These are phyloP conservation scores for Peromyscus melanophrys DNA, from an alignment of 2,797 vertebrate species.

Conservation along the genomic window DNA sequence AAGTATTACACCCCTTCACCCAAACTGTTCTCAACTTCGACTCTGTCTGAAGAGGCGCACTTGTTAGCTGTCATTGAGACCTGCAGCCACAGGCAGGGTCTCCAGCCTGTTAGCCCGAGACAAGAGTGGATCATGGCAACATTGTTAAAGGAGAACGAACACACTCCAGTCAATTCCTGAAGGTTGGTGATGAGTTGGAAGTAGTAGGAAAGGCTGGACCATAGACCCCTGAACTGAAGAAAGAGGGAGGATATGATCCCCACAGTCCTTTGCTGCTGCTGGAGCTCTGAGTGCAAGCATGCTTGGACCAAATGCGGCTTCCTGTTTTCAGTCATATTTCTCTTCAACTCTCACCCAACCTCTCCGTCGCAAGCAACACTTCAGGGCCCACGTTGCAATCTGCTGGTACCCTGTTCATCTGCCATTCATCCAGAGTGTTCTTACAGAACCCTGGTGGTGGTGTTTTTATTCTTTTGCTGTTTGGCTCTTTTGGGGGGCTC, in stretches of 20 bases:
- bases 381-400: background rate
- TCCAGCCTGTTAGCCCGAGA: background rate
- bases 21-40: background rate
- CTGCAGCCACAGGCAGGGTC: background rate
- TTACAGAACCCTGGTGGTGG: background rate
- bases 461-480: no score
- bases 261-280: background rate
- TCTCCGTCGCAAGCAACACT: background rate
- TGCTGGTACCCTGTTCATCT: background rate
- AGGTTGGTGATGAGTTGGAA: background rate
- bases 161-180: background rate
- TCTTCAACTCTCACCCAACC: background rate
- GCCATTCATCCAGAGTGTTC: background rate
- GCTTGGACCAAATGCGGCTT: rapidly evolving
- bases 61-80: background rate
- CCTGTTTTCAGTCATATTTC: background rate
- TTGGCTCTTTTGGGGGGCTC: no score
- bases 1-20: no score
- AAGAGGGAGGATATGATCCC: background rate
- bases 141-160: no score
- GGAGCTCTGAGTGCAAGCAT: background rate
- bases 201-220: background rate
- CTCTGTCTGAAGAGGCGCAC: background rate
- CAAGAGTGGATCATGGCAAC: background rate
- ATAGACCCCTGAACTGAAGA: background rate